Percentiles rank a stretch among this genome's conserved stretches.
Conservation (phyloP, 2,797 vertebrate genomes). For the Centroberyx gerrardi region DNA sequence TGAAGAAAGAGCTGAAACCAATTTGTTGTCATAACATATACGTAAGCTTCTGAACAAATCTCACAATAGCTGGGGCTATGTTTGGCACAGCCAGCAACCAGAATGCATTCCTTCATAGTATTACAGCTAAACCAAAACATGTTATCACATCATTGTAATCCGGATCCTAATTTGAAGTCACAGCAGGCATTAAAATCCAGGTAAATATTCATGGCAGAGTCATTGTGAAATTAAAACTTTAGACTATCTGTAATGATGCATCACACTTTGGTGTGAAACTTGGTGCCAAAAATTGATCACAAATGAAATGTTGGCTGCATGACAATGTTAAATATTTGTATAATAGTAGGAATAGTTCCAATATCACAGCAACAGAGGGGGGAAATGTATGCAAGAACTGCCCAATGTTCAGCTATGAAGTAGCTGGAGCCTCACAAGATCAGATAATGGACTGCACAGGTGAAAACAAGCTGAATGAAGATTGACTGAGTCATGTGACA, state of each 20-base stretch:
- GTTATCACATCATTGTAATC: slow-evolving; percentile 55
- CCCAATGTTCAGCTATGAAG: not conserved
- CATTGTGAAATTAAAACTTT: slow-evolving; percentile 15
- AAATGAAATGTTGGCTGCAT: slow-evolving; percentile 2
- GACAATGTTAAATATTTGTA: slow-evolving; percentile 16
- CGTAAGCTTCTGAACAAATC: slow-evolving; percentile 61
- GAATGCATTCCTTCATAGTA: slow-evolving; percentile 24
- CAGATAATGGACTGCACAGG: slow-evolving; percentile 3
- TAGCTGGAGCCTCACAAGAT: not conserved
- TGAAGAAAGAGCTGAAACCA: slow-evolving; percentile 63
- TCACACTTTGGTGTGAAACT: slow-evolving; percentile 23
- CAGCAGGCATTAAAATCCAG: slow-evolving; percentile 65
- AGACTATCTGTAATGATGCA: slow-evolving; percentile 23
- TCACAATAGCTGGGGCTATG: slow-evolving; percentile 41
- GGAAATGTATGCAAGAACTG: slow-evolving; percentile 35
- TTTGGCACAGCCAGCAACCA: slow-evolving; percentile 15
- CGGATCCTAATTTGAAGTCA: slow-evolving; percentile 56
- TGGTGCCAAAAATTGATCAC: not conserved
- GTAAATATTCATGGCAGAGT: slow-evolving; percentile 43
- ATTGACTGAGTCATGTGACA: slow-evolving; percentile 8
- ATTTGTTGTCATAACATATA: slow-evolving; percentile 67
- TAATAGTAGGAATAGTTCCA: slow-evolving; percentile 8
- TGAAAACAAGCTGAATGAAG: slow-evolving; percentile 22
- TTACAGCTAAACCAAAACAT: slow-evolving; percentile 42
- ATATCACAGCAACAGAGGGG: slow-evolving; percentile 7